phyloP scores from a whole-genome alignment of 1,140 invertebrate species.

The Parasteatoda tepidariorum region DNA sequence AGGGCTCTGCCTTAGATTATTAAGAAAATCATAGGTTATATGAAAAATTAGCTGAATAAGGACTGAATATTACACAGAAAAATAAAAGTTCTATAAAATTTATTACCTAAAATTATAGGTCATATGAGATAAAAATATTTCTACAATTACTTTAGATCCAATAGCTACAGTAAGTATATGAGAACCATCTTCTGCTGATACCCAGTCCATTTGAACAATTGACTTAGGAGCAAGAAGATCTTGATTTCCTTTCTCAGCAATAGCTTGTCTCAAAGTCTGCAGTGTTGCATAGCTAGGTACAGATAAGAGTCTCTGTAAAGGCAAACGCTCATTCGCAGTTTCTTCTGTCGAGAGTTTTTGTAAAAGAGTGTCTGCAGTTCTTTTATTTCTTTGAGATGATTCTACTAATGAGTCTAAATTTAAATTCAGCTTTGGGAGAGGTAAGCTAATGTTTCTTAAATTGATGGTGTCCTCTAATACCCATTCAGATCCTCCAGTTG shows the following conservation, averaged over 20 bases:
- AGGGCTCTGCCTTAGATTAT: too few species aligned
- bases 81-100: too few species aligned
- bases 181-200: conserved; percentile 97
- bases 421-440: conserved; percentile 79
- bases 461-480: conserved; percentile 97
- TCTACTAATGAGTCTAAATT: conserved; percentile 87
- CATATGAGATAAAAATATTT: too few species aligned
- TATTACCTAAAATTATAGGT: too few species aligned
- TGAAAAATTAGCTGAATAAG: too few species aligned
- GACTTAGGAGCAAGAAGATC: conserved; percentile 80
- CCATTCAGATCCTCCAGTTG: conserved; percentile 97
- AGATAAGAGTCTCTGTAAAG: conserved; percentile 74
- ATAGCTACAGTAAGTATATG: conserved; percentile 97
- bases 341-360: conserved; percentile 53
- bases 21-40: too few species aligned
- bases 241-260: conserved; percentile 90
- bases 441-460: conserved; percentile 87
- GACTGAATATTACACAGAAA: too few species aligned
- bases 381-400: conserved; percentile 77
- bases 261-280: conserved; percentile 87
- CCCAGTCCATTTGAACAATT: conserved; percentile 95
- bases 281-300: conserved; percentile 94
- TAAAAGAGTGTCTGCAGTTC: conserved; percentile 59
- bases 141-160: conserved; percentile 81
- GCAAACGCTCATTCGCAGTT: conserved; percentile 30